Evolutionary conservation across 2,888 invertebrate species (phyloP).

Genomic region (Merodon equestris): DNA sequence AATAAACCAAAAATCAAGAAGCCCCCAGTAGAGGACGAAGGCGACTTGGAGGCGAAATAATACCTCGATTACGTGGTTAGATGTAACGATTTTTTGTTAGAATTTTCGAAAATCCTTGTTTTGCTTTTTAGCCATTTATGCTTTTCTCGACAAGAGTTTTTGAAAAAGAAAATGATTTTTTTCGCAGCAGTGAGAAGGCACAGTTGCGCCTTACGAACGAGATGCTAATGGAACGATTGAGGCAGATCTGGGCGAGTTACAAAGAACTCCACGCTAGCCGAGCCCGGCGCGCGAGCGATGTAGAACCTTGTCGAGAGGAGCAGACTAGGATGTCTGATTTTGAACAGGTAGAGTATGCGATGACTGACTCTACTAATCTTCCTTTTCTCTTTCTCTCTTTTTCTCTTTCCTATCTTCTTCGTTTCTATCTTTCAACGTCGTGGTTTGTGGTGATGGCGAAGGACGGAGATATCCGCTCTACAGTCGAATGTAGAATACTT

Average conservation of each 20-base stretch:
- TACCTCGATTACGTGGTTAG: conserved; percentile 44
- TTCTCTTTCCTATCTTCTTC: conserved; percentile 52
- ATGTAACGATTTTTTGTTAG: conserved; percentile 24
- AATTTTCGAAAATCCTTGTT: conserved; percentile 10
- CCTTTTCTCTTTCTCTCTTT: conserved; percentile 56
- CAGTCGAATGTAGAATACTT: conserved; percentile 79
- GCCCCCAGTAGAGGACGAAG: conserved; percentile 28
- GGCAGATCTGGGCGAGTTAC: conserved; percentile 77
- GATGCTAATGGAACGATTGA: conserved; percentile 77
- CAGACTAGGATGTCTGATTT: conserved; percentile 70
- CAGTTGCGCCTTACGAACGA: conserved; percentile 77
- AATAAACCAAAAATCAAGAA: conserved; percentile 77
- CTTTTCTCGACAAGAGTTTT: conserved; percentile 44
- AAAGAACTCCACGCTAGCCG: conserved; percentile 72
- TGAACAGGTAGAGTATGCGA: conserved; percentile 66
- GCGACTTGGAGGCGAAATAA: conserved; percentile 28
- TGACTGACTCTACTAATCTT: conserved; percentile 71
- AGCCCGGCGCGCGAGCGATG: conserved; percentile 27
- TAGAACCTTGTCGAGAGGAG: conserved; percentile 72
- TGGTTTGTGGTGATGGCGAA: conserved; percentile 55
- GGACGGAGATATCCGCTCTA: conserved; percentile 79
- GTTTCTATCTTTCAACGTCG: conserved; percentile 26
- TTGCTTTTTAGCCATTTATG: conserved; percentile 28
- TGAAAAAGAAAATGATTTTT: background rate
- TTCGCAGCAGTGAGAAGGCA: conserved; percentile 75